Percentiles rank a stretch among this genome's conserved stretches.
Conservation (phyloP, 2,888 invertebrate genomes). For the Hypomecis atomaria region DNA sequence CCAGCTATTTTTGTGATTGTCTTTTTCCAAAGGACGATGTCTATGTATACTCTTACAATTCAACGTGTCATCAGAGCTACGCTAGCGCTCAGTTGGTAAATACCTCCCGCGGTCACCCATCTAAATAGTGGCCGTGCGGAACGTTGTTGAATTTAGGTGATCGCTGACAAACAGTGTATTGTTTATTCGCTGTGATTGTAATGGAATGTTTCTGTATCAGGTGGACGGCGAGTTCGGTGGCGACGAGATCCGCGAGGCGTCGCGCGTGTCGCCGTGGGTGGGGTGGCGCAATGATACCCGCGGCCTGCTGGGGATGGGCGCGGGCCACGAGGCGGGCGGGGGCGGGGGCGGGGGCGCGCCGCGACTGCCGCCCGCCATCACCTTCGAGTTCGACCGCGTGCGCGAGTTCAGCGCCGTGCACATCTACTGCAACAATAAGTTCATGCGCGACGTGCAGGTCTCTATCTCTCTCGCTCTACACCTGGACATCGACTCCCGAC, state of each 20-base stretch:
- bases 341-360: not conserved
- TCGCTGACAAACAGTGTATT: too few species aligned
- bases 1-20: too few species aligned
- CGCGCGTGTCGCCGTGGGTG: constrained; percentile 91
- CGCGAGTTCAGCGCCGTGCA: constrained; percentile 93
- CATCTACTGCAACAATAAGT: constrained; percentile 93
- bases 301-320: constrained; percentile 63
- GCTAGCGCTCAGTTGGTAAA: too few species aligned
- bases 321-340: constrained; percentile 83
- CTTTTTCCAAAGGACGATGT: too few species aligned
- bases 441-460: constrained; percentile 93
- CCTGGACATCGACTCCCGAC: not conserved
- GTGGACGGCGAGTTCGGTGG: constrained; percentile 91
- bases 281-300: constrained; percentile 94
- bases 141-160: too few species aligned
- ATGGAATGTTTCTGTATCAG: not conserved
- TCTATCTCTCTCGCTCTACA: not conserved
- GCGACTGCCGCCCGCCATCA: constrained; percentile 87
- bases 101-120: too few species aligned
- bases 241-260: constrained; percentile 86
- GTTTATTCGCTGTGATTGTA: not conserved
- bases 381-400: constrained; percentile 93
- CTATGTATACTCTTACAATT: too few species aligned
- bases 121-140: too few species aligned
- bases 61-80: too few species aligned